A percentile compares a stretch with the other conserved stretches of the same genome.
Evolutionary conservation across 2,888 invertebrate species (phyloP).

Genomic region (Oscheius sp.): DNA sequence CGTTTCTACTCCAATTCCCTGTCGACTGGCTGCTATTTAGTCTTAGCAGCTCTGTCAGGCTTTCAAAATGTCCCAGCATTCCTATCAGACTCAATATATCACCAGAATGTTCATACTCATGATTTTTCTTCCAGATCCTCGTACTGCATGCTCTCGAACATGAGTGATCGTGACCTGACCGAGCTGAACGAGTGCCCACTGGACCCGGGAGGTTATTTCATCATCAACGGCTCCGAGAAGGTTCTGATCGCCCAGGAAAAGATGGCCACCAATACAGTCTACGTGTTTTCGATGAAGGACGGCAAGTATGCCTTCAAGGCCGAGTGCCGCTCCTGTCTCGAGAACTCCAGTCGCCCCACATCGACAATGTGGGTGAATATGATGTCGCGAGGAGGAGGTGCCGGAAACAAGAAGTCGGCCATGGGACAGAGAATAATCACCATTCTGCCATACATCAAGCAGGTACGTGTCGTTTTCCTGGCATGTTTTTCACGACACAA

Average conservation of each 20-base stretch:
- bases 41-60: background rate
- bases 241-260: slow-evolving; percentile 98
- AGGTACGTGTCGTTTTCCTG: slow-evolving; percentile 42
- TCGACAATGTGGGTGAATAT: slow-evolving; percentile 94
- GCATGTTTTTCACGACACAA: background rate
- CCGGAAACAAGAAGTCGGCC: slow-evolving; percentile 84
- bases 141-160: slow-evolving; percentile 91
- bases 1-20: background rate
- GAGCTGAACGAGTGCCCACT: slow-evolving; percentile 99
- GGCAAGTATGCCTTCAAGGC: slow-evolving; percentile 98
- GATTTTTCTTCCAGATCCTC: slow-evolving; percentile 81
- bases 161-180: slow-evolving; percentile 97
- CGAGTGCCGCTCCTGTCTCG: slow-evolving; percentile 93
- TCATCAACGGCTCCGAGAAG: slow-evolving; percentile 99
- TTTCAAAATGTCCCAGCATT: background rate
- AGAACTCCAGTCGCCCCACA: slow-evolving; percentile 90
- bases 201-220: slow-evolving; percentile 98
- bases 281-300: slow-evolving; percentile 99
- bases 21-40: background rate
- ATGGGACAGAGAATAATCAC: slow-evolving; percentile 98
- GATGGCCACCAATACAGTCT: slow-evolving; percentile 99
- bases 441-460: slow-evolving; percentile 95
- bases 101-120: background rate
- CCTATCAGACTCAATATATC: too few relatives aligned
- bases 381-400: slow-evolving; percentile 95